Evolutionary conservation across 2,113 vertebrate species (phyloP), one percentile per base, ranked within the genome.

Genomic region (Vulpes vulpes): DNA sequence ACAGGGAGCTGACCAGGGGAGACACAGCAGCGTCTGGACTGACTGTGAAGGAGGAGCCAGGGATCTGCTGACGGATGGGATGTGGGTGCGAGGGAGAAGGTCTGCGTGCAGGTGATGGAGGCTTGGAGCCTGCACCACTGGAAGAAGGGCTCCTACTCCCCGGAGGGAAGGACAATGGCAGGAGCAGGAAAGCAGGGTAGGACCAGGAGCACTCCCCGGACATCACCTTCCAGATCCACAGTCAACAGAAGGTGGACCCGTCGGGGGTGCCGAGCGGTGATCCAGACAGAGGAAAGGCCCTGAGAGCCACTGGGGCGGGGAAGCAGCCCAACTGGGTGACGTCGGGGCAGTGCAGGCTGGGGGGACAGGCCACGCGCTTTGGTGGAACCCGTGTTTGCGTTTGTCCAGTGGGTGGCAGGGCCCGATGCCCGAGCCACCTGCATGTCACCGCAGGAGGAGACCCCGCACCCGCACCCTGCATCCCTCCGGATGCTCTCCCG

Each of bases 181-280:
- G 19, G 53, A 60, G 12, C 15, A 2, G 17, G 5, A 49, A 4
- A 3, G 30, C 35, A 17, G 6, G 25, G 67, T 20, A 55, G 43
- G 23, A 71, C 60, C 71, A 43, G n/a, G 60, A 73, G 67, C 43
- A 51, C 22, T 9, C 23, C 1, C 0, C 11, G 74, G 35, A 12
- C 4, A 1, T 57, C 64, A 8, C 27, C 20, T 55, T 74, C 2
- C 0, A 64, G 20, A 19, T 1, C 14, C 16, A 2, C 17, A 20
- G 14, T 7, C 15, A 27, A 80, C 11, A 81, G 55, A 51, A 81
- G n/a, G 38, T 16, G 9, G 20, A 6, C 8, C 0, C 32, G 10
- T 35, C 3, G 0, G 6, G 35, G 2, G 0, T 65, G 90, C 11
- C 20, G 62, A 92, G 59, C 53, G 4, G 10, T 16, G 12, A 8